Conservation (phyloP, 1,140 invertebrate genomes). For the Contarinia nasturtii region DNA sequence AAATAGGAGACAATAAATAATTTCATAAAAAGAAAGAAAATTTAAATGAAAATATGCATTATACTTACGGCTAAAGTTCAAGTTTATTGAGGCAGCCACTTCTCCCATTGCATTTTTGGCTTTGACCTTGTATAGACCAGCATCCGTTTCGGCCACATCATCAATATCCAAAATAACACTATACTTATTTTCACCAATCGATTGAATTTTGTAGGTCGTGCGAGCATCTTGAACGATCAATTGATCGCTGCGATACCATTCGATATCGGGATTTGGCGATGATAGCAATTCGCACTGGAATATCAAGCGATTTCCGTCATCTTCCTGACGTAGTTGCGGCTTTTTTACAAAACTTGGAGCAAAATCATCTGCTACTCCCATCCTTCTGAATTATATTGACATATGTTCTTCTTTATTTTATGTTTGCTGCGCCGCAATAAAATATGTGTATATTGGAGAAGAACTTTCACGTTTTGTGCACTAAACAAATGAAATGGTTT, state of each 20-base stretch:
- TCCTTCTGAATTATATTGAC: constrained; percentile 4
- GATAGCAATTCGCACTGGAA: constrained; percentile 86
- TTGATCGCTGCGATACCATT: constrained; percentile 77
- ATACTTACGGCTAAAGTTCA: constrained; percentile 95
- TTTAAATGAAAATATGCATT: not conserved
- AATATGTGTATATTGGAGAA: no score
- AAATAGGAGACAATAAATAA: no score
- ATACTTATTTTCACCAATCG: constrained; percentile 69
- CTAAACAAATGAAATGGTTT: no score
- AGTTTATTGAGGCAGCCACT: constrained; percentile 92
- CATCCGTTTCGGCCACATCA: constrained; percentile 88
- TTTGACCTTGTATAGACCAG: constrained; percentile 92
- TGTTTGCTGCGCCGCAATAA: no score
- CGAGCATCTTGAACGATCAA: constrained; percentile 62
- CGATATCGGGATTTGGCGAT: constrained; percentile 74
- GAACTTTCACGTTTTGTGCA: no score
- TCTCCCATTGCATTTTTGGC: constrained; percentile 96
- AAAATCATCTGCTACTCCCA: constrained; percentile 56
- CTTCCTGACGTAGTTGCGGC: constrained; percentile 85
- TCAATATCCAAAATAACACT: constrained; percentile 81
- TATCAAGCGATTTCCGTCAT: constrained; percentile 85
- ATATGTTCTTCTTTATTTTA: no score
- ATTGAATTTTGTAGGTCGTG: constrained; percentile 70
- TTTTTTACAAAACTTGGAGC: constrained; percentile 95
- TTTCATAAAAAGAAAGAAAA: not conserved